These are phyloP conservation scores for Caranx melampygus DNA, from an alignment of 2,113 vertebrate genomes.

Conservation along the genomic window DNA sequence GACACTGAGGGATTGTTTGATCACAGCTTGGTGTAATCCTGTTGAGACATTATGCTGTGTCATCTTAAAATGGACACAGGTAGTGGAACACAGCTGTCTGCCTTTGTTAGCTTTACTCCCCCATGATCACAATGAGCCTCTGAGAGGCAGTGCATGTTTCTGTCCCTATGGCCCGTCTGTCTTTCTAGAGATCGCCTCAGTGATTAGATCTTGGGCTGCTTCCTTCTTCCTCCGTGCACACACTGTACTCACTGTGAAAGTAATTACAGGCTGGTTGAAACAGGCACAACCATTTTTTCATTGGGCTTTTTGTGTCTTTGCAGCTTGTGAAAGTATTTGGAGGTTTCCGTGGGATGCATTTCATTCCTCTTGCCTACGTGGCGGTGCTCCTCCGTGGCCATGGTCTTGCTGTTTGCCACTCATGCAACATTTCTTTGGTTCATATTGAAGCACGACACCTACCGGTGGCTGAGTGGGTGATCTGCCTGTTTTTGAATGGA, in stretches of 20 bases:
- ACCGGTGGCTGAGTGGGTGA: background rate
- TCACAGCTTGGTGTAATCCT: constrained; percentile 63
- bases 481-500: constrained; percentile 17
- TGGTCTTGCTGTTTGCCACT: background rate
- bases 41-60: constrained; percentile 53
- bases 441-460: background rate
- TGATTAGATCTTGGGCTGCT: constrained; percentile 47
- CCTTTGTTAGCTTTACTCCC: constrained; percentile 19
- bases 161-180: background rate
- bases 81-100: constrained; percentile 7
- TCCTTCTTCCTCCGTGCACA: constrained; percentile 18
- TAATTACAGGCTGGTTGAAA: constrained; percentile 26
- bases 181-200: constrained; percentile 2
- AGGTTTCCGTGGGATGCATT: background rate
- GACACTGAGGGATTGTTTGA: constrained; percentile 74
- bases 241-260: background rate
- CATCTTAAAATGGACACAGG: constrained; percentile 23
- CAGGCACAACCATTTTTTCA: background rate
- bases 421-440: background rate
- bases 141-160: constrained; percentile 7
- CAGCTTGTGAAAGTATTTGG: constrained; percentile 19
- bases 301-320: background rate
- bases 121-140: background rate
- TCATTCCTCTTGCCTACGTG: background rate
- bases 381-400: background rate